phyloP scores from a whole-genome alignment of 64 coral and sea anemone species.

The Montipora efflorescens region DNA sequence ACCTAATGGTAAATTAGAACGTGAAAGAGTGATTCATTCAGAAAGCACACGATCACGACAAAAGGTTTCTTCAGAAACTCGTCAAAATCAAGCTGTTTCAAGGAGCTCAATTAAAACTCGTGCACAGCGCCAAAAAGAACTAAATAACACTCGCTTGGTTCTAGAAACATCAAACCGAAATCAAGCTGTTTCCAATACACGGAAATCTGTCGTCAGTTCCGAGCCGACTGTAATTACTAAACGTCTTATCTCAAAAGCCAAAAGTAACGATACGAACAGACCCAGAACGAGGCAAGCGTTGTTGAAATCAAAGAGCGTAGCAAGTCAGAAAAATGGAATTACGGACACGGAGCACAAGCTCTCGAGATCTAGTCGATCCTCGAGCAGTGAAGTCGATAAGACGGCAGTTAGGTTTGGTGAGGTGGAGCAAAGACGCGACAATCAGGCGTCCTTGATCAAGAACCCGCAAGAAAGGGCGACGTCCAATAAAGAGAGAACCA shows the following conservation, averaged over 20 bases:
- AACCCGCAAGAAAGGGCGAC: background rate
- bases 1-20: background rate
- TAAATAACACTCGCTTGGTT: background rate
- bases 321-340: background rate
- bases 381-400: constrained; percentile 3
- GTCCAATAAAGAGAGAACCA: background rate
- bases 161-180: background rate
- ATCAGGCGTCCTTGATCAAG: background rate
- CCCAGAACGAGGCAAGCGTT: background rate
- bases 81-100: background rate
- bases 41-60: constrained; percentile 6
- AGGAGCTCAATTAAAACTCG: background rate
- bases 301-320: constrained; percentile 7
- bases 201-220: background rate
- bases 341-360: background rate
- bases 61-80: background rate
- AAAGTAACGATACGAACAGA: constrained; percentile 9
- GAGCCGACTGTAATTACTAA: background rate
- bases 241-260: background rate
- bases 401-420: background rate
- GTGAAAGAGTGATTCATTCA: background rate
- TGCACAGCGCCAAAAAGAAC: constrained; percentile 1
- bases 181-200: background rate
- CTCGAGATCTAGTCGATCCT: background rate
- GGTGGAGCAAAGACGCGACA: background rate